Percentiles rank a stretch among this genome's conserved stretches.
phyloP scores from a whole-genome alignment of 2,888 invertebrate genomes.

The Dastarcus helophoroides region DNA sequence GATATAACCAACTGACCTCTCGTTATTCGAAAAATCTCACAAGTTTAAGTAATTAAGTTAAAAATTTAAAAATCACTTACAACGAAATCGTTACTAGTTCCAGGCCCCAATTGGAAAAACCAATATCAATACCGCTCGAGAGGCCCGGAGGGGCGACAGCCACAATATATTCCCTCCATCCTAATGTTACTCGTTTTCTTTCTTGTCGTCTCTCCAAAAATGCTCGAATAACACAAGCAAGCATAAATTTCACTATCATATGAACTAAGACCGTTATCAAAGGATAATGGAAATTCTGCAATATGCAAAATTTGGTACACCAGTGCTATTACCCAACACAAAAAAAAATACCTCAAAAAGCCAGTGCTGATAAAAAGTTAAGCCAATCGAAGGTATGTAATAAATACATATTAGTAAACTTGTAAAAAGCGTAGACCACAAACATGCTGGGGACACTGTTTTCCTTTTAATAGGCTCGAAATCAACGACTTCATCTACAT shows the following conservation, averaged over 20 bases:
- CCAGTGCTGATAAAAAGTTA: slow-evolving; percentile 96
- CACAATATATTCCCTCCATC: slow-evolving; percentile 66
- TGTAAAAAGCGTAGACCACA: slow-evolving; percentile 33
- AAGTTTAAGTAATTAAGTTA: too few relatives aligned
- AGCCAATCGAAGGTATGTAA: slow-evolving; percentile 82
- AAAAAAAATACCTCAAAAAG: slow-evolving; percentile 59
- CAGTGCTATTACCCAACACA: slow-evolving; percentile 5
- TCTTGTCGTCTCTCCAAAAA: slow-evolving; percentile 45
- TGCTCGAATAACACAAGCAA: slow-evolving; percentile 60
- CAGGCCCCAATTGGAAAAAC: slow-evolving; percentile 96
- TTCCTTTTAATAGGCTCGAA: slow-evolving; percentile 26
- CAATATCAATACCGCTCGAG: slow-evolving; percentile 92
- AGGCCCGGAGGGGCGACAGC: slow-evolving; percentile 78
- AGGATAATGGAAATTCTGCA: slow-evolving; percentile 78
- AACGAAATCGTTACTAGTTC: slow-evolving; percentile 89
- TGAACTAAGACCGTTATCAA: slow-evolving; percentile 84
- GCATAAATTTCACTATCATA: slow-evolving; percentile 73
- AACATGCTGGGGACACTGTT: slow-evolving; percentile 28
- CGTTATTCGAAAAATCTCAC: too few relatives aligned
- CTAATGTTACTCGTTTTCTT: slow-evolving; percentile 54
- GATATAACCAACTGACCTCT: too few relatives aligned
- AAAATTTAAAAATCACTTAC: slow-evolving; percentile 43
- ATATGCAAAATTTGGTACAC: slow-evolving; percentile 13
- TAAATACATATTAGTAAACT: slow-evolving; percentile 62
- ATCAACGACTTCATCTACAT: slow-evolving; percentile 24